Evolutionary conservation across 2,113 vertebrate genomes (phyloP).

Genomic region (Eretmochelys imbricata): DNA sequence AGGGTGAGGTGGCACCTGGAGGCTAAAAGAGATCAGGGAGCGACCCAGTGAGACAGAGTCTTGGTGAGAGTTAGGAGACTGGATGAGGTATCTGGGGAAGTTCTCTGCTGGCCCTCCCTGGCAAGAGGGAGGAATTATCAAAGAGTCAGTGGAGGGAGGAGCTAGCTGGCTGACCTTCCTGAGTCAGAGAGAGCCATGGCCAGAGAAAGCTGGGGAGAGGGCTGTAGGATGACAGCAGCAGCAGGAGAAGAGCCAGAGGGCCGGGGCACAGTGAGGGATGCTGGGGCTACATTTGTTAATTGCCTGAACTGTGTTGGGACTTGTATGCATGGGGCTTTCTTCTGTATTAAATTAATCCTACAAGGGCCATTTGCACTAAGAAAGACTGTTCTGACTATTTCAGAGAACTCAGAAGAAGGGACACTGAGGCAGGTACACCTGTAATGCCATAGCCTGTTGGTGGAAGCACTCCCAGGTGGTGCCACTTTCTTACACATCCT

Average conservation of each 20-base stretch:
- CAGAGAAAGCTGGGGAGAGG: background rate
- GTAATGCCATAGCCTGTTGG: background rate
- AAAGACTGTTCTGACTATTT: background rate
- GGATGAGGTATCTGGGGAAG: background rate
- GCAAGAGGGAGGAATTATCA: background rate
- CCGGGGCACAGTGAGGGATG: background rate
- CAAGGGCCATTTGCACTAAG: background rate
- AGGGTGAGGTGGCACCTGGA: background rate
- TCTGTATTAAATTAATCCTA: background rate
- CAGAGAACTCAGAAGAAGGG: background rate
- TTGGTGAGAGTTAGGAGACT: background rate
- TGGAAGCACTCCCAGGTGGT: background rate
- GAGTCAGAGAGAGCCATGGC: background rate
- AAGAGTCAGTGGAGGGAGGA: background rate
- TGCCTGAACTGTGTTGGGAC: background rate
- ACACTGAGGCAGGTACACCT: background rate
- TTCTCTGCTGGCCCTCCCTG: background rate
- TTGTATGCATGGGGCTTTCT: background rate
- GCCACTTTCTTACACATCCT: background rate
- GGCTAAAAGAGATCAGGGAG: background rate
- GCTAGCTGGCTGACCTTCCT: background rate
- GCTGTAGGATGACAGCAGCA: background rate
- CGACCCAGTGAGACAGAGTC: background rate
- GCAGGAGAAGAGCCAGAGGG: background rate
- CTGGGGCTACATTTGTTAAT: background rate